These are phyloP conservation scores for Patella caerulea DNA, from an alignment of 2,888 invertebrate genomes.

Conservation along the genomic window DNA sequence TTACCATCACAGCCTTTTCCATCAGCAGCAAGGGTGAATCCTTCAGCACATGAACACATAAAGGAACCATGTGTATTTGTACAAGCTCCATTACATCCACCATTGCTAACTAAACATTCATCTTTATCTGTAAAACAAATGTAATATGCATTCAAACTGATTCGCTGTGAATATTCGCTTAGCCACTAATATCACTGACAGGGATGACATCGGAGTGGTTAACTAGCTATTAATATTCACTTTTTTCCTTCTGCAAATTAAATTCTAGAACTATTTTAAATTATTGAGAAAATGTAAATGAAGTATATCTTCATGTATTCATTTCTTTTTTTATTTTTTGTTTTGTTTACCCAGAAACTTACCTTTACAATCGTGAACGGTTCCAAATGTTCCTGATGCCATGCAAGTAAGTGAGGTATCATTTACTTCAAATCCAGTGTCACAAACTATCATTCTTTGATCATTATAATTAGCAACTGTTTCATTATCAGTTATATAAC, in stretches of 20 bases:
- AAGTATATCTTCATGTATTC: no score
- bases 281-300: no score
- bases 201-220: no score
- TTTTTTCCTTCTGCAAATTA: no score
- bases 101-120: constrained; percentile 36
- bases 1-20: constrained; percentile 39
- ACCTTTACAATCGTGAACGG: constrained; percentile 33
- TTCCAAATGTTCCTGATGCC: constrained; percentile 28
- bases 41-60: constrained; percentile 79
- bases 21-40: constrained; percentile 42
- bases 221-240: no score
- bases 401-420: constrained; percentile 23
- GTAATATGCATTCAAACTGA: no score
- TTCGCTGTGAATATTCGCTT: no score
- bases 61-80: constrained; percentile 41
- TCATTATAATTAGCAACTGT: no score
- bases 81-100: constrained; percentile 33
- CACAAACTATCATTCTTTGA: constrained; percentile 28
- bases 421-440: constrained; percentile 32
- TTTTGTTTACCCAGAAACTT: neutral
- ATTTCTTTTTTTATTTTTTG: constrained; percentile 9
- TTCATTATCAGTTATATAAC: constrained; percentile 15
- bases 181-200: no score
- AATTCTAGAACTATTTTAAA: no score
- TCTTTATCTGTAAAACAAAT: constrained; percentile 41